Evolutionary conservation across 2,888 invertebrate species (phyloP), one percentile per base, ranked within the genome.

Genomic region (Axea sp.): DNA sequence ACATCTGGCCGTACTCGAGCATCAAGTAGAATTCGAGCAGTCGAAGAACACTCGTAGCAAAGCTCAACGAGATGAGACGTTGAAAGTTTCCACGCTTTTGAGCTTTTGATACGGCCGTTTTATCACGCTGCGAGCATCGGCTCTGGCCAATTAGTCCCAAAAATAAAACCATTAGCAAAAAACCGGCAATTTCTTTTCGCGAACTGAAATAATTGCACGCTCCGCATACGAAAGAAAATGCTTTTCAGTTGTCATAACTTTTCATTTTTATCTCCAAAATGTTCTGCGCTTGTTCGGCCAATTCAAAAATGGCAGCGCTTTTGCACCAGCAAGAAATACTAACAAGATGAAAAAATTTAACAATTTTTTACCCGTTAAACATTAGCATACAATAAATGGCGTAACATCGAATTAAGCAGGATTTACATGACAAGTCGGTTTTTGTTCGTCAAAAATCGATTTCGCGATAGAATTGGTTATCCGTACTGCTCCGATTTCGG

Each of bases 1-100:
- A 75, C 77, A 77, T 77, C 77, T 77, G 77, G 73, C 71, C 17
- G 28, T 68, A 28, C 76, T 75, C 45, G 68, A 75, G 64, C 69
- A 75, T 76, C 77, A 72, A 77, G 77, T 74, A 65, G 60, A 43
- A 68, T 73, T 77, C 47, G 33, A 67, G 53, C 43, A 5, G 17
- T 17, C 17, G 35, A 37, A 68, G 68, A 28, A 41, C 62, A 60
- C 77, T 77, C 57, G 64, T 67, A 22, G 67, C 69, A 51, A 53
- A 67, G 45, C 72, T 65, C n/a, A n/a, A 59, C 51, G 41, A 55
- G 71, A 68, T 53, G 75, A 76, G 73, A 69, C 53, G 47, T 62
- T 73, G n/a, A 55, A 65, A 69, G 79, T 82, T 83, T 82, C 79
- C 81, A 75, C 76, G 76, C 82, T 83, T 83, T 82, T 82, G 78